Base-by-base conservation (phyloP, 2,888 invertebrate genomes). In the Apeira syringaria region DNA sequence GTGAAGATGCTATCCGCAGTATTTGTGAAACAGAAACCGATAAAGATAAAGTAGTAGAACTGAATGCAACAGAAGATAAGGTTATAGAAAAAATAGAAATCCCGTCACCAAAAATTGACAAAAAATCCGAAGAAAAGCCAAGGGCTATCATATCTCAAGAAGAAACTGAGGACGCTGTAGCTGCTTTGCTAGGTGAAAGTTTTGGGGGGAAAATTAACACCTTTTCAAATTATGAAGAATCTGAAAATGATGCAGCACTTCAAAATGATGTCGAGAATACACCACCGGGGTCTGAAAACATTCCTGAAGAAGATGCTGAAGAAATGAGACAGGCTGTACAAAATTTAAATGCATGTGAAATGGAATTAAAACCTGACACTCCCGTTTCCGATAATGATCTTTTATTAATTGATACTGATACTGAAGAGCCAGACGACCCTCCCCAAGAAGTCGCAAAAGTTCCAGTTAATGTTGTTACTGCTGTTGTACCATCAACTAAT, bases 141-240 rank as follows among this genome's bases (percentile, higher is more conserved):
- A 91, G 96, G 31, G 95, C 95, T 5, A 91, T 95, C 0, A 97
- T 97, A 63, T 97, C 97, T 0, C 97, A 97, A 79, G 97, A 97
- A 84, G 97, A 97, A 82, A 97, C 97, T 0, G 97, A 96, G 78
- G 97, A 97, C 74, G 97, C 97, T 0, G 97, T 97, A 0, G 97
- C 97, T 5, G 97, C 97, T 0, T 82, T 97, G 15, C 80, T 97
- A 38, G 96, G 96, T 13, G 97, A 97, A 77, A 96, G 96, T 56
- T 96, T 97, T 67, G 94, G 95, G 1, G 94, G 92, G 8, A 91
- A 88, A 64, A 78, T 75, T 33, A 88, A 90, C 40, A 70, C 83
- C 6, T 94, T 93, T 74, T 84, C 86, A 25, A 91, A 88, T 61
- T 91, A 91, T 52, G 91, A 91, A 64, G 91, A 92, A 63, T 74